Conservation (phyloP, 2,113 vertebrate species). For the Lucifuga dentata region DNA sequence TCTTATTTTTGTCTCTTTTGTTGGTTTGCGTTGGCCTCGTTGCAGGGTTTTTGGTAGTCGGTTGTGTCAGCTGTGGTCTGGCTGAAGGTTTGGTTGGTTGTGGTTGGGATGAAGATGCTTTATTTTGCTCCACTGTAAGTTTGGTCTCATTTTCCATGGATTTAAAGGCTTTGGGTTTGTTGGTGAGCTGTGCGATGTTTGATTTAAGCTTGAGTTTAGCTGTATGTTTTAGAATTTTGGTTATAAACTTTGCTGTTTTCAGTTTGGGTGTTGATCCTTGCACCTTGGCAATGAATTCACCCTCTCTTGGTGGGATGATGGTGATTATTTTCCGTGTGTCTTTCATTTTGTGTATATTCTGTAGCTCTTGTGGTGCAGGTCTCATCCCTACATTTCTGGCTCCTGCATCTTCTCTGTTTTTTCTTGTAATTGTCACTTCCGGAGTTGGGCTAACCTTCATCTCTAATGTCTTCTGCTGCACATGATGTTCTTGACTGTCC, state of each 20-base stretch:
- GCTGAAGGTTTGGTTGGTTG: not conserved
- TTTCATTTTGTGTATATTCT: conserved; percentile 14
- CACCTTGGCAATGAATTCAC: not conserved
- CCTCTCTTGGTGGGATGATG: not conserved
- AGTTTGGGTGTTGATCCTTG: conserved; percentile 21
- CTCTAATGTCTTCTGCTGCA: conserved; percentile 24
- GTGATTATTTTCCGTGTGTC: conserved; percentile 20
- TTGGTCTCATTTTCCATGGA: conserved; percentile 28
- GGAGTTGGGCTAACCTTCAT: conserved; percentile 8
- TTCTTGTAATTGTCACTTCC: not conserved
- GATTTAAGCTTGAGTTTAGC: conserved; percentile 4
- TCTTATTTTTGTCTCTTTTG: conserved; percentile 32
- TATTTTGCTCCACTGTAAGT: conserved; percentile 16
- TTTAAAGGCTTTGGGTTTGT: not conserved
- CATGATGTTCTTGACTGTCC: conserved; percentile 11
- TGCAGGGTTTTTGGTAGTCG: conserved; percentile 21
- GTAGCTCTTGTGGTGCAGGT: conserved; percentile 6
- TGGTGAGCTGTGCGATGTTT: conserved; percentile 1
- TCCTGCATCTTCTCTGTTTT: not conserved
- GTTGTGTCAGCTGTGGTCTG: not conserved
- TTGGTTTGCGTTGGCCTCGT: conserved; percentile 28
- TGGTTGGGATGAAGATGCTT: conserved; percentile 5
- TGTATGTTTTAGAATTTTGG: not conserved
- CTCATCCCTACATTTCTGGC: conserved; percentile 12
- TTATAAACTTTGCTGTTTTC: conserved; percentile 7